These are phyloP conservation scores for Battus philenor DNA, from an alignment of 1,140 invertebrate species.

Conservation along the genomic window DNA sequence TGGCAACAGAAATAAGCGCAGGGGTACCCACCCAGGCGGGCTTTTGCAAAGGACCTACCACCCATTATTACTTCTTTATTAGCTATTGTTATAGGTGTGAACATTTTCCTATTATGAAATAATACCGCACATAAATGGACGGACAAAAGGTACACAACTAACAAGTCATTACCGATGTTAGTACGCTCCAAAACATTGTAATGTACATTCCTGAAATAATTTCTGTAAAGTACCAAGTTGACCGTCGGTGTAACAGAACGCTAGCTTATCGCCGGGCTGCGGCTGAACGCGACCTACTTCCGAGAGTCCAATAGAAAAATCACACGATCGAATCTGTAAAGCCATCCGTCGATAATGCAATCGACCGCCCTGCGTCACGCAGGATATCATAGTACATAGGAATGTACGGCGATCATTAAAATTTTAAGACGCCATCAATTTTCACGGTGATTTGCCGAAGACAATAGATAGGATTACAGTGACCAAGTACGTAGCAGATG, in stretches of 20 bases:
- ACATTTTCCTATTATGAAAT: too few relatives aligned
- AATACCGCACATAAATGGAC: too few relatives aligned
- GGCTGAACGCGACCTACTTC: constrained; percentile 41
- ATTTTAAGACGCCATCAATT: not conserved
- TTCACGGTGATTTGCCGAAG: constrained; percentile 4
- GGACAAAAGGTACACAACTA: constrained; percentile 6
- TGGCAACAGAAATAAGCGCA: too few relatives aligned
- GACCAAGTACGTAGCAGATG: not conserved
- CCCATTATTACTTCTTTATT: too few relatives aligned
- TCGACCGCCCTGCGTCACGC: constrained; percentile 22
- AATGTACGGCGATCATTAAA: not conserved
- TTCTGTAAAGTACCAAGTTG: constrained; percentile 3
- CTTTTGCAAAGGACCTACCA: too few relatives aligned
- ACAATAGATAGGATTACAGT: constrained; percentile 5
- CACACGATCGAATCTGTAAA: constrained; percentile 50
- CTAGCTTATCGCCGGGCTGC: constrained; percentile 31
- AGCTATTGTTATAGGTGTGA: too few relatives aligned
- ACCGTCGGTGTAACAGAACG: not conserved
- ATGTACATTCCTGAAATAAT: constrained; percentile 12
- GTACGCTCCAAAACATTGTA: not conserved
- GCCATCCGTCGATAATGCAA: constrained; percentile 42
- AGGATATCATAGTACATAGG: constrained; percentile 5
- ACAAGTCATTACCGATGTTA: constrained; percentile 9
- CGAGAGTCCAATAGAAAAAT: constrained; percentile 52
- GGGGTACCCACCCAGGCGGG: too few relatives aligned